Evolutionary conservation across 2,888 invertebrate genomes (phyloP).

Genomic region (Cheiracanthium punctorium): DNA sequence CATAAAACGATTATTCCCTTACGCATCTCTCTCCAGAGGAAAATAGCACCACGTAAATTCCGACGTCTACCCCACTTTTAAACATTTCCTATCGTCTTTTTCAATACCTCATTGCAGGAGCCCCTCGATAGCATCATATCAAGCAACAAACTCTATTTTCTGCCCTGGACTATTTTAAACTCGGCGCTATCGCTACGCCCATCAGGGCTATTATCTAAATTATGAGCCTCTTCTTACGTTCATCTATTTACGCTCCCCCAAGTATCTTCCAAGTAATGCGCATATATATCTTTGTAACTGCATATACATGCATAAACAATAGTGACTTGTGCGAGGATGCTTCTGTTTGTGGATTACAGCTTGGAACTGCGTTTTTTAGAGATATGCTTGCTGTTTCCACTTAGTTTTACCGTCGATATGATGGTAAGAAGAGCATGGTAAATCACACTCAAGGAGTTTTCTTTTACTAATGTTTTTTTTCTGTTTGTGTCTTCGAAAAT

Average conservation of each 20-base stretch:
- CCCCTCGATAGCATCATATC: not conserved
- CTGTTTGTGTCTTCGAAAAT: no score
- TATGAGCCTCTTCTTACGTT: not conserved
- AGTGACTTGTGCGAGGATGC: not conserved
- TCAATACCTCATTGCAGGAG: not conserved
- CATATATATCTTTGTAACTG: not conserved
- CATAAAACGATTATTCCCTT: no score
- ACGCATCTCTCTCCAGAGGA: not conserved
- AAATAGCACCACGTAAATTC: not conserved
- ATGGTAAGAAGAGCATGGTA: no score
- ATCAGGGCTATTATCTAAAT: not conserved
- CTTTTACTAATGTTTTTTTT: no score
- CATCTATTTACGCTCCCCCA: not conserved
- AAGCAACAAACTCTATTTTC: not conserved
- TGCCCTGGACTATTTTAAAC: not conserved
- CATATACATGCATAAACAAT: not conserved
- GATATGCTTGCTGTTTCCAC: no score
- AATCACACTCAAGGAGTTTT: no score
- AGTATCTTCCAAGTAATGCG: not conserved
- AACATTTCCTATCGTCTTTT: not conserved
- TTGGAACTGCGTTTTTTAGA: no score
- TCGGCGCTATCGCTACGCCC: not conserved
- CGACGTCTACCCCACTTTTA: not conserved
- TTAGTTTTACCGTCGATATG: no score
- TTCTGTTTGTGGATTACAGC: not conserved